Evolutionary conservation across 2,113 vertebrate genomes (phyloP).

Genomic region (human): GRCh38 chr1:81563001-81563500

Average conservation of each 20-base stretch:
- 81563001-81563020: slow-evolving; percentile 72
- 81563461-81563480: neutral
- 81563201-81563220: slow-evolving; percentile 47
- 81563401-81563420: neutral
- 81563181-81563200: slow-evolving; percentile 64
- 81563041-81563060: slow-evolving; percentile 77
- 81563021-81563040: slow-evolving; percentile 71
- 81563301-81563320: neutral
- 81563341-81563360: slow-evolving; percentile 40
- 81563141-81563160: slow-evolving; percentile 65
- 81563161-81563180: slow-evolving; percentile 55
- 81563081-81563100: slow-evolving; percentile 76
- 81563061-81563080: slow-evolving; percentile 82
- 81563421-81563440: neutral
- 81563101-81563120: slow-evolving; percentile 74
- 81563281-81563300: slow-evolving; percentile 30
- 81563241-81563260: slow-evolving; percentile 24
- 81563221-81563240: slow-evolving; percentile 28
- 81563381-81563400: neutral
- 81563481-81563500: neutral
- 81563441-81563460: neutral
- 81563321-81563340: neutral
- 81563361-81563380: neutral
- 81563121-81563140: slow-evolving; percentile 75
- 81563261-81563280: slow-evolving; percentile 1